Base-by-base conservation (phyloP, 2,113 vertebrate genomes). In the Callocephalon fimbriatum region DNA sequence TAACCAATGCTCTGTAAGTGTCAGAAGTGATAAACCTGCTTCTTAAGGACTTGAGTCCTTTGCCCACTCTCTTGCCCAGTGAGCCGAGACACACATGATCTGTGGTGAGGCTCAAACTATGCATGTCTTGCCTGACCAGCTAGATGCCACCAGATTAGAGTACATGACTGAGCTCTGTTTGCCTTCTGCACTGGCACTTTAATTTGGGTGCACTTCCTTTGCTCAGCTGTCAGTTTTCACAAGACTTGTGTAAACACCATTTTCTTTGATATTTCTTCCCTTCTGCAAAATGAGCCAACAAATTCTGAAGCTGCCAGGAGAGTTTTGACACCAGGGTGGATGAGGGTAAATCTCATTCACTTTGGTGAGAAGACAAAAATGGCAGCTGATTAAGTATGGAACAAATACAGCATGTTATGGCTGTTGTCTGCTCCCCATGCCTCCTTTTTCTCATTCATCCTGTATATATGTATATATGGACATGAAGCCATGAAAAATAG, bases 151-250 rank as follows among this genome's bases (percentile, higher is more conserved):
- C 37, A 31, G 53, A 56, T 80, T 51, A 89, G 50, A 81, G 50
- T 58, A 66, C 45, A 8, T 70, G 70, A 71, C 80, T 87, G 54
- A 95, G 27, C 38, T 84, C 45, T 74, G 47, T 79, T 86, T 86
- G 65, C 77, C 68, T 93, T 93, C 77, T 85, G 77, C 85, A 58
- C 59, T 58, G 85, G 42, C 65, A 51, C 48, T 80, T 91, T 38
- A 25, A 51, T 87, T 56, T 80, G 63, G 29, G 48, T 62, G 31
- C n/a, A 26, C 73, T 81, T 84, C 59, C 63, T 93, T 95, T 93
- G 40, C 65, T 87, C 88, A 81, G 73, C 65, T 89, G 80, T 80
- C 81, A 94, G 45, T 70, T 96, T 91, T 73, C 50, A 71, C 68
- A 37, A 48, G 80, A 87, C 45, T 56, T 89, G 37, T 73, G 59